A percentile compares a stretch with the other conserved stretches of the same genome.
Evolutionary conservation across 2,888 invertebrate genomes (phyloP).

Genomic region (Xestia xanthographa): DNA sequence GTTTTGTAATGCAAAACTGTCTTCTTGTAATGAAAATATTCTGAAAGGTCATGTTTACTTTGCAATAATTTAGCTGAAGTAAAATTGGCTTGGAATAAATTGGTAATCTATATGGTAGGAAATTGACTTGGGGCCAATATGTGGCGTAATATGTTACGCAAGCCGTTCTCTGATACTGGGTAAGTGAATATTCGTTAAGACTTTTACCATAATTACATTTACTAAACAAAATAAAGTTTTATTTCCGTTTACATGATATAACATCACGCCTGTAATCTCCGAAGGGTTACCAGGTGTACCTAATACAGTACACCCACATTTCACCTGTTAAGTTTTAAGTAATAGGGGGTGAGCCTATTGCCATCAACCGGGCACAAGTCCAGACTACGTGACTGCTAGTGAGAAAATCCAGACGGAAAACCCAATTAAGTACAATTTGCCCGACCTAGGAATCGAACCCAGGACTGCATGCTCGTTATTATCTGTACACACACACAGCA

Average conservation of each 20-base stretch:
- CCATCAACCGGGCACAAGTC: too few species aligned
- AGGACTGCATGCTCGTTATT: not conserved
- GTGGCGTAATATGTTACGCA: conserved; percentile 18
- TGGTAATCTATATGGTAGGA: conserved; percentile 17
- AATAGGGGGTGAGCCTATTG: too few species aligned
- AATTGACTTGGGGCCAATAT: conserved; percentile 38
- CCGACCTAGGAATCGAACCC: too few species aligned
- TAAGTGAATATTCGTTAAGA: conserved; percentile 51
- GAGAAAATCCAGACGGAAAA: too few species aligned
- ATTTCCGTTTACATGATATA: not conserved
- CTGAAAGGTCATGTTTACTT: conserved; percentile 21
- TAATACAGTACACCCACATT: too few species aligned
- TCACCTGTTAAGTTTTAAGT: too few species aligned
- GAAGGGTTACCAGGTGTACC: too few species aligned
- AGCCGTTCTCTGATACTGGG: conserved; percentile 17
- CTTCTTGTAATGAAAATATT: conserved; percentile 28
- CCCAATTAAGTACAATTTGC: too few species aligned
- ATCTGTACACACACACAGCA: not conserved
- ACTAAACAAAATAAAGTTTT: not conserved
- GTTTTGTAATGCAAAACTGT: conserved; percentile 35
- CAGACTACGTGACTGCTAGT: too few species aligned
- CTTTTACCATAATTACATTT: not conserved
- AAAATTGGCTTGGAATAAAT: conserved; percentile 27
- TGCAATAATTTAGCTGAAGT: conserved; percentile 9
- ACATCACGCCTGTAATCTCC: too few species aligned